Evolutionary conservation across 2,113 vertebrate species (phyloP), one percentile per base, ranked within the genome.

Genomic region (Hassar affinis): DNA sequence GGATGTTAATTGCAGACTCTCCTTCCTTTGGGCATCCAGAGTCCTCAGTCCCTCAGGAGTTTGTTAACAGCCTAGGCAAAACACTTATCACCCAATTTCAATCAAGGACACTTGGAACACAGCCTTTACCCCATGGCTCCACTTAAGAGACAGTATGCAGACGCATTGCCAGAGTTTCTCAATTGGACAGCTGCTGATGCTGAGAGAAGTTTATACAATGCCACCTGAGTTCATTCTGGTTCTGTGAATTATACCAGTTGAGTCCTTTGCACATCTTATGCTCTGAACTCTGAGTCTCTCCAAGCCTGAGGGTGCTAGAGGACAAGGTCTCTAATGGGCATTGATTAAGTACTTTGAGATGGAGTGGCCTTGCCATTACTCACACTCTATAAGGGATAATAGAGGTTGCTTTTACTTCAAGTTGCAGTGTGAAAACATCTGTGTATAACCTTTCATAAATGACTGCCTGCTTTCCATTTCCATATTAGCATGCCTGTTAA

Each of bases 1-100:
- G 84, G 80, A 87, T 87, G 84, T 81, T 85, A 87, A 87, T 87
- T 87, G 84, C 86, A 33, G 79, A 56, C 61, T 85, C 81, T 83
- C 62, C 78, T 84, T 80, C 71, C 81, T 78, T 80, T 75, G 76
- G 71, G 75, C 78, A 82, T 85, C 84, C 45, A 54, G 54, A 83
- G 81, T 79, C 52, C 77, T 83, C 56, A 47, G 42, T 87, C 84
- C 69, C 84, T 71, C 25, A 45, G 30, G 86, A 87, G 80, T 75
- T 22, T 35, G n/a, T 56, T 83, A 69, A 87, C 68, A 78, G 75
- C 64, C 66, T 74, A 64, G 78, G 45, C 56, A 56, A 84, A 78
- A 59, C 77, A 80, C 82, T 83, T 82, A 83, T 77, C 45, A 51
- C 54, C 84, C 83, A 71, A 78, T 84, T 80, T 83, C 84, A 62